Percentiles rank a stretch among this genome's conserved stretches.
phyloP scores from a whole-genome alignment of 2,888 invertebrate genomes.

The Gastrophysa polygoni region DNA sequence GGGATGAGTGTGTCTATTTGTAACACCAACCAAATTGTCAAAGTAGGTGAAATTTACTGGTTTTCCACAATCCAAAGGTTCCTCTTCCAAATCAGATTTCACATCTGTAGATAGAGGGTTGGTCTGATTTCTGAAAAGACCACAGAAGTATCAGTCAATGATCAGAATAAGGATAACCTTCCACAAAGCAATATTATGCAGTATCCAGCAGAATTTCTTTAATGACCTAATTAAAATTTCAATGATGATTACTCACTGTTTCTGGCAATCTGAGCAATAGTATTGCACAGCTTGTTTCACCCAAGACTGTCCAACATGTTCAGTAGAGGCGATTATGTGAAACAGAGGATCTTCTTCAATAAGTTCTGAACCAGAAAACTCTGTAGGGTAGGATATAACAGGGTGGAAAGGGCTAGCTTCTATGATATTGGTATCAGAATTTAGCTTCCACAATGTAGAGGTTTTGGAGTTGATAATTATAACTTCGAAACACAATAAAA shows the following conservation, averaged over 20 bases:
- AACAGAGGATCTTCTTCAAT: conserved; percentile 72
- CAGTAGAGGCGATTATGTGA: conserved; percentile 76
- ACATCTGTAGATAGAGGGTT: conserved; percentile 25
- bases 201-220: too few species aligned
- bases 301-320: conserved; percentile 70
- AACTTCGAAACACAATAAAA: conserved; percentile 74
- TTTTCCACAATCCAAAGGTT: conserved; percentile 81
- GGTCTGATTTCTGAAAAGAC: conserved; percentile 32
- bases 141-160: too few species aligned
- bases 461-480: conserved; percentile 79
- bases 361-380: conserved; percentile 42
- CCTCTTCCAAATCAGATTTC: conserved; percentile 59
- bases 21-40: conserved; percentile 85
- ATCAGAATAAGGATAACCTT: too few species aligned
- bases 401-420: conserved; percentile 66
- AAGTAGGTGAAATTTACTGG: conserved; percentile 88
- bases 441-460: conserved; percentile 83
- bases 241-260: conserved; percentile 28
- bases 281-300: conserved; percentile 69
- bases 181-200: too few species aligned
- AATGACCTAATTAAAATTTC: too few species aligned
- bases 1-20: conserved; percentile 81
- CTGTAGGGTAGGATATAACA: conserved; percentile 54
- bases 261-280: conserved; percentile 68
- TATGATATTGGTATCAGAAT: conserved; percentile 75